phyloP scores from a whole-genome alignment of 2,888 invertebrate species.

The Cantharis rustica region DNA sequence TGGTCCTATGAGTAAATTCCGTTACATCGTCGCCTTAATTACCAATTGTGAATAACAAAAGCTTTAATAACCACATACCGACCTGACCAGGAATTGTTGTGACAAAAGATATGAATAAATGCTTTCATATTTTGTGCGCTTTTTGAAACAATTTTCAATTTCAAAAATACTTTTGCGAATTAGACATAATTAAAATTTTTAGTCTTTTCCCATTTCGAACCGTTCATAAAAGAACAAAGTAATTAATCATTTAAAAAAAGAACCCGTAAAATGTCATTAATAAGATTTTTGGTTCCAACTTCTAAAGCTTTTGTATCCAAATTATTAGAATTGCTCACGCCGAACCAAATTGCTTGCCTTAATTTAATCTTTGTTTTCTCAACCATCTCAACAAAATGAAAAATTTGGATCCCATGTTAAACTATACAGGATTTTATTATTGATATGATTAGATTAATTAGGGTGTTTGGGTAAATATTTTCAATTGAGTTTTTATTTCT shows the following conservation, averaged over 20 bases:
- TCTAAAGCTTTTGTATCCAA: background rate
- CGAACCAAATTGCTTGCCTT: background rate
- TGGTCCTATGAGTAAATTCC: slow-evolving; percentile 37
- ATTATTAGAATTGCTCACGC: background rate
- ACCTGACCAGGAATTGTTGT: slow-evolving; percentile 28
- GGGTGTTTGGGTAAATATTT: no score
- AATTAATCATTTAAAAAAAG: background rate
- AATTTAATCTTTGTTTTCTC: background rate
- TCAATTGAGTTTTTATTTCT: no score
- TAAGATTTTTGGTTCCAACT: background rate
- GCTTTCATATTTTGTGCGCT: slow-evolving; percentile 24
- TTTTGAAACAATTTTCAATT: slow-evolving; percentile 5
- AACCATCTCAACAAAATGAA: background rate
- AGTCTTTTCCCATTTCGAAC: background rate
- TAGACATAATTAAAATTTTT: slow-evolving; percentile 2
- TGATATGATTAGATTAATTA: no score
- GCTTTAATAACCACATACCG: slow-evolving; percentile 47
- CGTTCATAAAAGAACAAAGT: background rate
- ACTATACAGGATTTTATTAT: no score
- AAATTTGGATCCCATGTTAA: no score
- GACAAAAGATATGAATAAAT: slow-evolving; percentile 33
- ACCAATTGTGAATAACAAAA: slow-evolving; percentile 45
- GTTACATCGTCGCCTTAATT: slow-evolving; percentile 43
- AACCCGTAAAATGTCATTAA: background rate
- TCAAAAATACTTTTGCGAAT: slow-evolving; percentile 19